These are phyloP conservation scores for Hyperoplus immaculatus DNA, from an alignment of 2,797 vertebrate species.

Conservation along the genomic window DNA sequence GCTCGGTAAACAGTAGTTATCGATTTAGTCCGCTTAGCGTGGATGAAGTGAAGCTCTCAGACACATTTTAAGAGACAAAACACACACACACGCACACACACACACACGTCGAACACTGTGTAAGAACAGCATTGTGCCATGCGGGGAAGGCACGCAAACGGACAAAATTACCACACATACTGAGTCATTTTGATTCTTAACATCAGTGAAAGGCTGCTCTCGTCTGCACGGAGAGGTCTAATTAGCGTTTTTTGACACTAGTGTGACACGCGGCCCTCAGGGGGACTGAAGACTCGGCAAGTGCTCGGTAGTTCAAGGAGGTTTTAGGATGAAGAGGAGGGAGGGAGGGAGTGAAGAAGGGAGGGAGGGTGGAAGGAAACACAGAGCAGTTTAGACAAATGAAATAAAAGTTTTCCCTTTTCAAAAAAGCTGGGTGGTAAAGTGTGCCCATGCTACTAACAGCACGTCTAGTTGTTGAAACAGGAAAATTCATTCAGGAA, in stretches of 20 bases:
- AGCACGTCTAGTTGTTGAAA: slow-evolving; percentile 39
- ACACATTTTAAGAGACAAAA: slow-evolving; percentile 25
- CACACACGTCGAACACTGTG: background rate
- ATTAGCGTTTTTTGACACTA: slow-evolving; percentile 86
- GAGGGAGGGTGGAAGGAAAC: slow-evolving; percentile 53
- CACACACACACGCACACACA: slow-evolving; percentile 1
- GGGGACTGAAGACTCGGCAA: slow-evolving; percentile 74
- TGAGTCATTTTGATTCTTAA: slow-evolving; percentile 74
- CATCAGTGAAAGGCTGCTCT: slow-evolving; percentile 67
- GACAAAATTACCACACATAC: slow-evolving; percentile 59
- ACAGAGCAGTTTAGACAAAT: slow-evolving; percentile 58
- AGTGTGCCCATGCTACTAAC: slow-evolving; percentile 49
- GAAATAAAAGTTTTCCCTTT: slow-evolving; percentile 58
- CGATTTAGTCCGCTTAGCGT: background rate
- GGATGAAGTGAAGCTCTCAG: slow-evolving; percentile 1
- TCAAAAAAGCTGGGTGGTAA: slow-evolving; percentile 59
- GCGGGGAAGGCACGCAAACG: slow-evolving; percentile 15
- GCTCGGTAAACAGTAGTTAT: slow-evolving; percentile 6
- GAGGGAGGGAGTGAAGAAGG: slow-evolving; percentile 34
- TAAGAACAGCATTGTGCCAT: slow-evolving; percentile 29
- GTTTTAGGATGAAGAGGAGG: slow-evolving; percentile 66
- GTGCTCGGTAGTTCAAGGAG: slow-evolving; percentile 78
- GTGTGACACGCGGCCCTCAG: slow-evolving; percentile 80
- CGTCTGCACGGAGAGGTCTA: slow-evolving; percentile 80
- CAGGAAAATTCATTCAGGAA: too few relatives aligned